A percentile compares a stretch with the other conserved stretches of the same genome.
These are phyloP conservation scores for Danaus melanippus DNA, from an alignment of 1,140 invertebrate genomes.

Conservation along the genomic window DNA sequence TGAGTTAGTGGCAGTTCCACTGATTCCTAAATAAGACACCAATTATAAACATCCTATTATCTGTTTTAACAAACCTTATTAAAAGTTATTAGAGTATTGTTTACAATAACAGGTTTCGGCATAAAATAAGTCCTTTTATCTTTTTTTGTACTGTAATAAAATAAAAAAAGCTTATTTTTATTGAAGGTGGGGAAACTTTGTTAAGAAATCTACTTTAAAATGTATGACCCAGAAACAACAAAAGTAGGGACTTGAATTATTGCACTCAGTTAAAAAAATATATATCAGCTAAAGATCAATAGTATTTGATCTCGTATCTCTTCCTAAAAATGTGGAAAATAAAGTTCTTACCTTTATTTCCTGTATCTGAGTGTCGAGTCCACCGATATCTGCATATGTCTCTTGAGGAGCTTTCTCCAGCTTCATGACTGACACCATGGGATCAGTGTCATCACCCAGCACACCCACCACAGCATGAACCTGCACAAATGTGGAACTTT, in stretches of 20 bases:
- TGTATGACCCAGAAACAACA: too few species aligned
- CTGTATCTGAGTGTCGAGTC: conserved; percentile 99
- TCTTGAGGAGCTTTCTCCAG: conserved; percentile 99
- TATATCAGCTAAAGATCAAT: too few species aligned
- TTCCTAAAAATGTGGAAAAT: too few species aligned
- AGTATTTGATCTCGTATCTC: too few species aligned
- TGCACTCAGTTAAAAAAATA: too few species aligned
- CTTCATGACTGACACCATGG: conserved; percentile 99
- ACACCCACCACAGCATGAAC: conserved; percentile 99
- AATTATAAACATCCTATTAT: background rate
- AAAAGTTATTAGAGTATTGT: background rate
- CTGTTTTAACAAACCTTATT: background rate
- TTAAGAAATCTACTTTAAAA: too few species aligned
- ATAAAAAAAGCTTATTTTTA: too few species aligned
- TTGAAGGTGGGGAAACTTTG: too few species aligned
- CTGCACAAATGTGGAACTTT: conserved; percentile 23
- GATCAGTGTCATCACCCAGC: conserved; percentile 99
- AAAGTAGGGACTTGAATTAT: too few species aligned
- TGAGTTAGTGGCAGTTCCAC: conserved; percentile 99
- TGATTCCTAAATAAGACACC: conserved; percentile 84
- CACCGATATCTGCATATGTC: conserved; percentile 99
- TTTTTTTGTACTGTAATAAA: too few species aligned
- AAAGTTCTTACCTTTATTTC: conserved; percentile 78
- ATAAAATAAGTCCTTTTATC: background rate
- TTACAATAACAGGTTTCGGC: background rate